Base-by-base conservation (phyloP, 2,888 invertebrate genomes). In the Lissonota sp. region DNA sequence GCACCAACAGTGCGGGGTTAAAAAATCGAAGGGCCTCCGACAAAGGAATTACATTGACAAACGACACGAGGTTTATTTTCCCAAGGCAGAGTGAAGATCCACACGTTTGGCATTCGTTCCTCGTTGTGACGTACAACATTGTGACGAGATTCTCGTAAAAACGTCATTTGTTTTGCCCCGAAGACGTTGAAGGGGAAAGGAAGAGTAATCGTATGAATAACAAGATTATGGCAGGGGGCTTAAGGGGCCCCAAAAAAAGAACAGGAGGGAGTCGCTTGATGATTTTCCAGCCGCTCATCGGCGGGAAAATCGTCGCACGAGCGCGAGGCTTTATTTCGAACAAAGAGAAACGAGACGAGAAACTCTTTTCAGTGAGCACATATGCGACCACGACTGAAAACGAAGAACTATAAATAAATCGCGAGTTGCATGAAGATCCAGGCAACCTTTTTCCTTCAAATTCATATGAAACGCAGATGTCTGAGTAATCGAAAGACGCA, bases 21-120 rank as follows among this genome's bases (percentile, higher is more conserved):
- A 82, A 80, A 76, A 82, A 77, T 80, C 82, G 64, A 64, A 79
- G 79, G 74, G 58, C 58, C 62, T 42, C 70, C 83, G 82, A 77
- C 83, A 83, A 80, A 79, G 83, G 85, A 85, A 85, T 83, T 85
- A 84, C 87, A 88, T 90, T 90, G 88, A 88, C 89, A 89, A 90
- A 90, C 90, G 49, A 63, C 70, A 16, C 51, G 40, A 12, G 12
- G 76, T 39, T 55, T 62, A 44, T 46, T 63, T 53, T 71, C 14
- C 71, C 51, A 62, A 67, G 42, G n/a, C 53, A 42, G 6, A 14
- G 60, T 46, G 69, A 55, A 53, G 14, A 66, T 16, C 51, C 44
- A 63, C 69, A 51, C 66, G 42, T 55, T 66, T 53, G 75, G 40
- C 60, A 76, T 71, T 55, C 57, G 63, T 14, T 26, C 64, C 10